Evolutionary conservation across 2,113 vertebrate genomes (phyloP).

Genomic region (Megaleporinus macrocephalus): DNA sequence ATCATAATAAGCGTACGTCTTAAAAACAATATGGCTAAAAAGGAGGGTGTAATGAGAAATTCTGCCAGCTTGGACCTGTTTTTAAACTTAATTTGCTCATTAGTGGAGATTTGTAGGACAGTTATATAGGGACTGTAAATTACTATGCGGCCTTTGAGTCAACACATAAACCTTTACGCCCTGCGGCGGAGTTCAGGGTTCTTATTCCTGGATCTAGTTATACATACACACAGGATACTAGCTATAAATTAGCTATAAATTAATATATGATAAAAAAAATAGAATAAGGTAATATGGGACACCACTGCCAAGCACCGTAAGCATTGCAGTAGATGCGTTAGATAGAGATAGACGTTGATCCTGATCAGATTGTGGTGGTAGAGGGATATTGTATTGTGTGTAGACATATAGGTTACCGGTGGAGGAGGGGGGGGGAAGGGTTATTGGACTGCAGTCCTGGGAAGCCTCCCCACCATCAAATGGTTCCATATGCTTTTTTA

Average conservation of each 20-base stretch:
- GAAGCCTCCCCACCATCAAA: constrained; percentile 50
- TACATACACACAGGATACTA: no score
- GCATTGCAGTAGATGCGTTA: background rate
- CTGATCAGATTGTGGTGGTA: background rate
- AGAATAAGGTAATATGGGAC: background rate
- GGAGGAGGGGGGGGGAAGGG: background rate
- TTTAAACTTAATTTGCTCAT: background rate
- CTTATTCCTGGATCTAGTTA: background rate
- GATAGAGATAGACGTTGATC: background rate
- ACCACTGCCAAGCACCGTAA: background rate
- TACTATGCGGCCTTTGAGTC: background rate
- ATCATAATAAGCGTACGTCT: background rate
- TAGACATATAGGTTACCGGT: background rate
- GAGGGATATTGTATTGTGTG: background rate
- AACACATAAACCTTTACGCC: background rate
- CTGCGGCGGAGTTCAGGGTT: background rate
- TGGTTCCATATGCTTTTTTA: constrained; percentile 46
- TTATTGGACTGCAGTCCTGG: constrained; percentile 27
- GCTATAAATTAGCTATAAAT: background rate
- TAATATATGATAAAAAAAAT: background rate
- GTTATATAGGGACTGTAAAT: background rate
- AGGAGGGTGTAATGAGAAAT: no score
- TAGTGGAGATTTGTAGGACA: background rate
- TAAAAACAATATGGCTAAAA: background rate
- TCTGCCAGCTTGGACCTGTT: background rate